Evolutionary conservation across 2,888 invertebrate genomes (phyloP).

Genomic region (Standfussiana lucernea): DNA sequence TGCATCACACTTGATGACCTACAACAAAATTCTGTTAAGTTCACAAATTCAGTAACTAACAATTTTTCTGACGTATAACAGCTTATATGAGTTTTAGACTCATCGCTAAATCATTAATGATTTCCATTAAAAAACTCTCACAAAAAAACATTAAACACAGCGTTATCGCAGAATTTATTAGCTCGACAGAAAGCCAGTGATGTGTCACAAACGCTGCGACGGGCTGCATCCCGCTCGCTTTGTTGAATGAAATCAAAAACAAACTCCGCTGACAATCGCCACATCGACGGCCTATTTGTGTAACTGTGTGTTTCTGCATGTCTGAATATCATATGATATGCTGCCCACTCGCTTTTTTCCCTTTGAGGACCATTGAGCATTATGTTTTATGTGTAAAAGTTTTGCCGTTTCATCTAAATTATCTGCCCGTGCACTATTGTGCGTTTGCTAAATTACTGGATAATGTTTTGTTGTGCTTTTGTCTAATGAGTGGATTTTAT

Average conservation of each 20-base stretch:
- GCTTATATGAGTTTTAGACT: not conserved
- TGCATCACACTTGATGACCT: not conserved
- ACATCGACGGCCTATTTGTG: conserved; percentile 68
- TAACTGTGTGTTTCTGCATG: conserved; percentile 47
- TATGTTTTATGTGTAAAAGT: conserved; percentile 48
- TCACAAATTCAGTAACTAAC: too few species aligned
- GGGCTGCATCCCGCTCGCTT: conserved; percentile 77
- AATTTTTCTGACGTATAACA: not conserved
- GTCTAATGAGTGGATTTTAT: conserved; percentile 3
- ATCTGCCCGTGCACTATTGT: conserved; percentile 3
- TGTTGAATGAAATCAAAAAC: conserved; percentile 85
- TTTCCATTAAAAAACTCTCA: not conserved
- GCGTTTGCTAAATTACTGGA: not conserved
- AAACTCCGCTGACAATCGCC: conserved; percentile 77
- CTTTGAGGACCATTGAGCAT: conserved; percentile 54
- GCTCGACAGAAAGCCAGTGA: conserved; percentile 72
- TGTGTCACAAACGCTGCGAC: conserved; percentile 82
- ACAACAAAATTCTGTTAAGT: not conserved
- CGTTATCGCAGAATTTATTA: conserved; percentile 65
- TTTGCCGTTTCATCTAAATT: conserved; percentile 33
- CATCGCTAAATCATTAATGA: not conserved
- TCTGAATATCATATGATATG: conserved; percentile 56
- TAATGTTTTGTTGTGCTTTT: not conserved
- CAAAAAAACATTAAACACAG: conserved; percentile 50
- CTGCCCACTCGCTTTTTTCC: conserved; percentile 46